Evolutionary conservation across 2,888 invertebrate species (phyloP).

Genomic region (Nezara viridula): DNA sequence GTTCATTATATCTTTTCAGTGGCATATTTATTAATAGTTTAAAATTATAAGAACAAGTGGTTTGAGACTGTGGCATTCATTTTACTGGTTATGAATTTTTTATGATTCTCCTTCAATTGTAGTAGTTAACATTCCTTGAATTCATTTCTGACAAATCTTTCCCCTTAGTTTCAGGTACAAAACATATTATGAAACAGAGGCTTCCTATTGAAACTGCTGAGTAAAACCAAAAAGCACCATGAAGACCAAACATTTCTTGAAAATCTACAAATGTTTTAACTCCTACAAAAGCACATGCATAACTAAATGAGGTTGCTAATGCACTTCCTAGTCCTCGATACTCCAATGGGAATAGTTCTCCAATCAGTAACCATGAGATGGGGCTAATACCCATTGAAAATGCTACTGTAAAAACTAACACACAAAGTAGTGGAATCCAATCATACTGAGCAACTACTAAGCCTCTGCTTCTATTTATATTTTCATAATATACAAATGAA

Average conservation of each 20-base stretch:
- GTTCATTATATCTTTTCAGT: neutral
- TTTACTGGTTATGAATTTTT: neutral
- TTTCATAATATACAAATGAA: conserved; percentile 86
- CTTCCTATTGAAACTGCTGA: conserved; percentile 86
- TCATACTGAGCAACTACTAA: conserved; percentile 72
- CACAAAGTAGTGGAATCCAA: conserved; percentile 87
- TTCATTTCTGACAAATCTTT: conserved; percentile 91
- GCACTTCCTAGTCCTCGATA: conserved; percentile 89
- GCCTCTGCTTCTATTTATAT: conserved; percentile 73
- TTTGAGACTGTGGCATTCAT: neutral
- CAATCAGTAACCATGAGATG: conserved; percentile 87
- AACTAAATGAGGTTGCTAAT: conserved; percentile 87
- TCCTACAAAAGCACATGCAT: conserved; percentile 87
- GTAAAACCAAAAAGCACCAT: conserved; percentile 92
- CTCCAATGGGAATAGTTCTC: conserved; percentile 86
- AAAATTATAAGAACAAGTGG: conserved; percentile 46
- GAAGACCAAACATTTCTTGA: conserved; percentile 80
- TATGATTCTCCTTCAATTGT: conserved; percentile 2
- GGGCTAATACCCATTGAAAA: conserved; percentile 91
- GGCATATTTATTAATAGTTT: neutral
- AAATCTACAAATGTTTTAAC: conserved; percentile 90
- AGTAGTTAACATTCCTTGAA: conserved; percentile 57
- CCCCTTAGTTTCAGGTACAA: conserved; percentile 92
- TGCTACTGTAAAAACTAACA: conserved; percentile 86
- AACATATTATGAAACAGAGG: conserved; percentile 86